Evolutionary conservation across 2,113 vertebrate genomes (phyloP).

Genomic region (Gorilla gorilla): DNA sequence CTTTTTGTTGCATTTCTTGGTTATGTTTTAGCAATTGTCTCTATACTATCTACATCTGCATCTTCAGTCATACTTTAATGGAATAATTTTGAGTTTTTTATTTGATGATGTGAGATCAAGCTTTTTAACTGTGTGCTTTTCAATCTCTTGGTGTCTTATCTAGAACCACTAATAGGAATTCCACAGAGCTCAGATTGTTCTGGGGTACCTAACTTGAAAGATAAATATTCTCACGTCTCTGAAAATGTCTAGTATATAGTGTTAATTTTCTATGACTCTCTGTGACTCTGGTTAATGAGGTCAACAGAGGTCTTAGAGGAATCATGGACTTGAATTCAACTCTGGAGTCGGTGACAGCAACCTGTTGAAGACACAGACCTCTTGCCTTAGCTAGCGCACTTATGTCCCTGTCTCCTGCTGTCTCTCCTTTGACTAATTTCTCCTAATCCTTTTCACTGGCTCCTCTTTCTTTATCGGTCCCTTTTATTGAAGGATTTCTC

Average conservation of each 20-base stretch:
- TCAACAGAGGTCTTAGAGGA: neutral
- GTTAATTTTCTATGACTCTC: neutral
- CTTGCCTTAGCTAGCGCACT: neutral
- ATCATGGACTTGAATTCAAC: neutral
- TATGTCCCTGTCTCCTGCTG: neutral
- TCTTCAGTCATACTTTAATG: neutral
- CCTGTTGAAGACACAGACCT: neutral
- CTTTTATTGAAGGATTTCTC: neutral
- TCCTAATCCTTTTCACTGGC: neutral
- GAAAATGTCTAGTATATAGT: neutral
- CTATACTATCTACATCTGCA: neutral
- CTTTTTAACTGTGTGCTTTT: neutral
- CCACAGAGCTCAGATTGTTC: neutral
- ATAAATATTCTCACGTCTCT: neutral
- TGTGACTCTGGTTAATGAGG: neutral
- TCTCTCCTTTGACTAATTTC: neutral
- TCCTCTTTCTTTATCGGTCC: neutral
- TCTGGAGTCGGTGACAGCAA: neutral
- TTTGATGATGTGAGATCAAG: neutral
- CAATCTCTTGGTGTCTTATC: neutral
- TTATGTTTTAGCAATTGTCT: neutral
- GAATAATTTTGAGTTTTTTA: neutral
- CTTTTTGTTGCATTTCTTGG: neutral
- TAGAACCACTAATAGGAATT: neutral
- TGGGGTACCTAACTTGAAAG: neutral